phyloP scores from a whole-genome alignment of 2,888 invertebrate genomes.

The Argynnis bischoffii region DNA sequence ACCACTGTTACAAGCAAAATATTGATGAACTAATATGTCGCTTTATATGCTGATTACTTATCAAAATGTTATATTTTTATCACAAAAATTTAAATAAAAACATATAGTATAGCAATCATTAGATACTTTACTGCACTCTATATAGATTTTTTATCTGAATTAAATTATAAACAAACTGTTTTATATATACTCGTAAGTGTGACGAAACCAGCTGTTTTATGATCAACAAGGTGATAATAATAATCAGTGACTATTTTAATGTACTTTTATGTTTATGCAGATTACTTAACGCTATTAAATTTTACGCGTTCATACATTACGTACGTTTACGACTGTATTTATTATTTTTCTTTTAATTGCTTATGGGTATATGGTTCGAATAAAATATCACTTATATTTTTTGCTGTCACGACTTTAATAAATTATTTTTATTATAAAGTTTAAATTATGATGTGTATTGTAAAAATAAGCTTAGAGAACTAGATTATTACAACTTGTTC shows the following conservation, averaged over 20 bases:
- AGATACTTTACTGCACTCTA: conserved; percentile 3
- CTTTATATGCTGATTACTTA: neutral
- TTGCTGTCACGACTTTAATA: neutral
- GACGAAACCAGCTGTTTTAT: conserved; percentile 54
- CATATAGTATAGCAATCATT: neutral
- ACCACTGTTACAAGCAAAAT: conserved; percentile 13
- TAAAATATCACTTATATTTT: no score
- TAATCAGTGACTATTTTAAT: conserved; percentile 71
- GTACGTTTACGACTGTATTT: neutral
- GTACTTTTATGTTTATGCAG: conserved; percentile 51
- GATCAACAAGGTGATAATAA: conserved; percentile 65
- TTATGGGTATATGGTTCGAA: no score
- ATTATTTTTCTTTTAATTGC: no score
- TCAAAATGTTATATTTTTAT: no score
- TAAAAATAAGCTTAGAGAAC: conserved; percentile 1
- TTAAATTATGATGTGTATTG: neutral
- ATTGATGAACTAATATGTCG: neutral
- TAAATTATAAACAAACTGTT: conserved; percentile 20
- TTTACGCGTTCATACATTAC: conserved; percentile 18
- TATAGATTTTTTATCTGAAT: conserved; percentile 6
- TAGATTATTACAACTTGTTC: neutral
- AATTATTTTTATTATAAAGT: neutral
- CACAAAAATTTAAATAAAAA: no score
- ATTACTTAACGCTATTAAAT: conserved; percentile 20
- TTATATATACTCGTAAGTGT: conserved; percentile 15